Evolutionary conservation across 2,888 invertebrate species (phyloP), one percentile per base, ranked within the genome.

Genomic region (Mylabris sibirica): DNA sequence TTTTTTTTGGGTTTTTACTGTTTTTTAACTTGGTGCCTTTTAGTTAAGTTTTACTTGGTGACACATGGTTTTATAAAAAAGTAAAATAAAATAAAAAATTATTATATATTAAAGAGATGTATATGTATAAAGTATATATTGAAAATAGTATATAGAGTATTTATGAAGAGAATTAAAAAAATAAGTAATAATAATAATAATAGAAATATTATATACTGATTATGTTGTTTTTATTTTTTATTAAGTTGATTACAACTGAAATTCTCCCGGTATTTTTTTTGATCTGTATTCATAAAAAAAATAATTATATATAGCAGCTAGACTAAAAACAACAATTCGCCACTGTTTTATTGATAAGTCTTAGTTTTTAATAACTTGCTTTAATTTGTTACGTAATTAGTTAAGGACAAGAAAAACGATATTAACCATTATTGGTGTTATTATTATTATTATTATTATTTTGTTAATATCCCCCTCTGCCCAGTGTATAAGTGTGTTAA

Each of bases 111-210:
- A 57, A 57, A 84, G 83, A 85, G 83, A 84, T 84, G 83, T 84
- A 84, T 84, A 84, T 85, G 84, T 85, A 84, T 84, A 85, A 84
- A 84, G 81, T 84, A 84, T 84, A 84, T 84, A 84, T 84, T 57
- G 81, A 84, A 77, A 61, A 83, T 83, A 83, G 83, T 81, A 76
- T 75, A 81, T 83, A 83, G 83, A 83, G 76, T 82, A 83, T 83
- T 83, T 83, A 82, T 83, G 79, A 83, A 57, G 49, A 53, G 11
- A 53, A 30, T 30, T 30, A 30, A 30, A 30, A 30, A 30, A 30
- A 30, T 4, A 22, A 53, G 12, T 35, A 35, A 35, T 35, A 35
- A 35, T 35, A 14, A 44, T 11, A 24, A 57, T 57, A 83, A 84
- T 84, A 83, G 83, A 83, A 80, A 22, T 53, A 57, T 79, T 83